A percentile compares a stretch with the other conserved stretches of the same genome.
Evolutionary conservation across 2,113 vertebrate genomes (phyloP).

Genomic region (Syngnathus floridae): DNA sequence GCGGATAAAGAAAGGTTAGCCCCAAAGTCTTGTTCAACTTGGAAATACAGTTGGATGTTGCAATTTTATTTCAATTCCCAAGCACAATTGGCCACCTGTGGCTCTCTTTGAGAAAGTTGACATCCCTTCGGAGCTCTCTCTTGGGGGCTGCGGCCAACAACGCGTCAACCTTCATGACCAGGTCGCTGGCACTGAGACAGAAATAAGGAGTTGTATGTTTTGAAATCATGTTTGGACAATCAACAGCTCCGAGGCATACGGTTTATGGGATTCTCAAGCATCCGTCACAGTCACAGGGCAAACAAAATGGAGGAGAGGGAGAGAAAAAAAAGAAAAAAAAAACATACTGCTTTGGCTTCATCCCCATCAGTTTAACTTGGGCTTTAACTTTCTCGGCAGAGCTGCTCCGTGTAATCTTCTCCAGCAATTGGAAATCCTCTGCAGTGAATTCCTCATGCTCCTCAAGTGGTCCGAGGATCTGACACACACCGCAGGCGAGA

Average conservation of each 20-base stretch:
- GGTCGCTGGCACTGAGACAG: slow-evolving; percentile 75
- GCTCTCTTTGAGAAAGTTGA: slow-evolving; percentile 75
- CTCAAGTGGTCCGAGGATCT: slow-evolving; percentile 81
- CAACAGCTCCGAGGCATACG: neutral
- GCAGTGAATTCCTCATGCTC: slow-evolving; percentile 74
- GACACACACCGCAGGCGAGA: slow-evolving; percentile 17
- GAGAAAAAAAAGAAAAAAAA: slow-evolving; percentile 4
- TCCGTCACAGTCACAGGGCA: neutral
- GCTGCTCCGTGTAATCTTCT: slow-evolving; percentile 79
- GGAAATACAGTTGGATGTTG: slow-evolving; percentile 5
- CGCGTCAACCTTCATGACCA: slow-evolving; percentile 90
- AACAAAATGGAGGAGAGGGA: neutral
- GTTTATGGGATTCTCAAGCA: slow-evolving; percentile 5
- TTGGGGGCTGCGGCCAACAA: slow-evolving; percentile 80
- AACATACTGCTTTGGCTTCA: slow-evolving; percentile 68
- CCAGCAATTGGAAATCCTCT: slow-evolving; percentile 89
- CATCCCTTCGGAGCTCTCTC: slow-evolving; percentile 71
- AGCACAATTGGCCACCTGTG: slow-evolving; percentile 75
- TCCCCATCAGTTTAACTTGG: slow-evolving; percentile 79
- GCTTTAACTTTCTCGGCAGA: slow-evolving; percentile 82
- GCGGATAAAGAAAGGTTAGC: slow-evolving; percentile 10
- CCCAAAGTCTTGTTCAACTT: neutral
- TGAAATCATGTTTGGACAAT: neutral
- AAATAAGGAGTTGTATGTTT: slow-evolving; percentile 11
- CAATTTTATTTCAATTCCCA: slow-evolving; percentile 22